These are phyloP conservation scores for Barypeithes pellucidus DNA, from an alignment of 2,888 invertebrate genomes.

Conservation along the genomic window DNA sequence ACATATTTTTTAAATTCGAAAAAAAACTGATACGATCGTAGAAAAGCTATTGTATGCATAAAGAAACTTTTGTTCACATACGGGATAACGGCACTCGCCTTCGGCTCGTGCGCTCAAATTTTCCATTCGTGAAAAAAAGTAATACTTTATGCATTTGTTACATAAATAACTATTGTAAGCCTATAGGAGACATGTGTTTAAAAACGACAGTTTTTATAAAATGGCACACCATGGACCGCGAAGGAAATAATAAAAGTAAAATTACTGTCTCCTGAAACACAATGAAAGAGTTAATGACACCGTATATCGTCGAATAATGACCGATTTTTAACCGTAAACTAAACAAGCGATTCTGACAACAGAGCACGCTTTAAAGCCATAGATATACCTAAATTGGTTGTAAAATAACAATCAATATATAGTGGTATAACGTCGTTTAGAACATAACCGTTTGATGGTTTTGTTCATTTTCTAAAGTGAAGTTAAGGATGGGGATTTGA, in stretches of 20 bases:
- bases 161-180: no score
- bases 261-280: conserved; percentile 13
- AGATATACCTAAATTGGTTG: conserved; percentile 28
- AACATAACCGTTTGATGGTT: conserved; percentile 33
- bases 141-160: no score
- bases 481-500: conserved; percentile 17
- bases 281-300: conserved; percentile 15
- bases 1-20: no score
- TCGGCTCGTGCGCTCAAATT: no score
- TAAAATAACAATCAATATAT: conserved; percentile 40
- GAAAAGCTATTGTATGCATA: no score
- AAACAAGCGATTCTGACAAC: conserved; percentile 12
- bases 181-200: no score
- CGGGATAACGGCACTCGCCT: no score
- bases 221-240: conserved; percentile 8
- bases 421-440: conserved; percentile 31
- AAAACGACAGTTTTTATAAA: no score
- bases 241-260: conserved; percentile 27
- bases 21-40: no score
- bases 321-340: conserved; percentile 18
- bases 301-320: conserved; percentile 18
- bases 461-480: conserved; percentile 27
- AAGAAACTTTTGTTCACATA: no score
- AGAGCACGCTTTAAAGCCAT: conserved; percentile 25
- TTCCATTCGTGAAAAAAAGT: no score